Evolutionary conservation across 1,140 invertebrate genomes (phyloP), one percentile per base, ranked within the genome.

Genomic region (Riptortus pedestris): DNA sequence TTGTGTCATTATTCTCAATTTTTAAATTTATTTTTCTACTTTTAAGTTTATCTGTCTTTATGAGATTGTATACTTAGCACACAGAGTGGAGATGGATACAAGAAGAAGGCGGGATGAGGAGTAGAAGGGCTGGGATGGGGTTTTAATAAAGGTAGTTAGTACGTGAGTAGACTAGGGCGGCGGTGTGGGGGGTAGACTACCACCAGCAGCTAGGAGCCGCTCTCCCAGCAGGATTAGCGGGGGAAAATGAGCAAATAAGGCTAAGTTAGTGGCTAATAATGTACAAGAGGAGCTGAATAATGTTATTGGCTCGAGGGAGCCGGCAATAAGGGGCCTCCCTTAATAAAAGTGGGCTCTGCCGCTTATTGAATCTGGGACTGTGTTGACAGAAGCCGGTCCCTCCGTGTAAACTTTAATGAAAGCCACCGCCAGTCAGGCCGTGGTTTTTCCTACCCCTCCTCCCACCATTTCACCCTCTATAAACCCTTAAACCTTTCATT

Each of bases 401-500:
- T 58, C 45, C 67, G 67, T 69, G 66, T 67, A 69, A 69, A 69
- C 68, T 67, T 66, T 69, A 67, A 69, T 68, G 65, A 67, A 67
- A 67, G 33, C 66, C 64, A 58, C 51, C 51, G 51, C 51, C 20
- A 64, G 59, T 43, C 68, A 63, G 63, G 52, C 65, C 55, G 48
- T 26, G 31, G 47, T 66, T 63, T 66, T 63, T 60, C 67, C 55
- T 24, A 62, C 66, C 67, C 66, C 31, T 38, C 31, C 31, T n/a
- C n/a, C 61, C 58, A 22, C 48, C 63, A 22, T 24, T 60, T 60
- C 63, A 63, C 63, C 64, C 48, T 43, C 67, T 63, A 33, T 62
- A 67, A 70, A 70, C 68, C 69, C 70, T 70, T 70, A 70, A 70
- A 70, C 70, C 70, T 68, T 69, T 70, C 69, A 70, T 73, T 73